Percentiles rank a stretch among this genome's conserved stretches.
Conservation (phyloP, 2,888 invertebrate genomes). For the Diplazon laetatorius region DNA sequence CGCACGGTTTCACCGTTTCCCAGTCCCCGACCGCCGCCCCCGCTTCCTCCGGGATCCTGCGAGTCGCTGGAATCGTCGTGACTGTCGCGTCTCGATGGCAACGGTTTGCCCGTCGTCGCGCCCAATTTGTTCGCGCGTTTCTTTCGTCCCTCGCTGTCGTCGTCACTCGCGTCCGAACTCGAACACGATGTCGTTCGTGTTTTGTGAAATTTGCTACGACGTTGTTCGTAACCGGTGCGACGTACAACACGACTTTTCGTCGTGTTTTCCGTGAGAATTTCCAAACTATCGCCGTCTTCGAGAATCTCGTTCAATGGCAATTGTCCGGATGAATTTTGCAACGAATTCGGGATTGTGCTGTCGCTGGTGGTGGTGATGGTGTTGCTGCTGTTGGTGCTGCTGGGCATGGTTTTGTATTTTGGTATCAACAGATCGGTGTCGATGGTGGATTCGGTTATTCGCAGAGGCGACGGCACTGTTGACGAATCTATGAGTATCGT, state of each 20-base stretch:
- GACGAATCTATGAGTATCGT: constrained; percentile 84
- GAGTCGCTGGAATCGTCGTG: constrained; percentile 94
- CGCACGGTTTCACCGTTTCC: constrained; percentile 72
- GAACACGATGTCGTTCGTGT: constrained; percentile 94
- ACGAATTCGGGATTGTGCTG: constrained; percentile 75
- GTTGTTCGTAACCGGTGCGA: constrained; percentile 83
- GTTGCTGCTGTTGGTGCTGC: constrained; percentile 83
- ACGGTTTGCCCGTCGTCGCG: constrained; percentile 86
- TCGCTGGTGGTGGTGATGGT: constrained; percentile 83
- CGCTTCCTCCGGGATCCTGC: constrained; percentile 87
- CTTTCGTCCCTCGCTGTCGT: constrained; percentile 92
- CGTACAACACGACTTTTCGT: constrained; percentile 73
- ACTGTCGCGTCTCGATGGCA: constrained; percentile 88
- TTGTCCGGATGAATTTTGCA: constrained; percentile 78
- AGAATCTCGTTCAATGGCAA: constrained; percentile 87
- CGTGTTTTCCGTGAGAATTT: constrained; percentile 61
- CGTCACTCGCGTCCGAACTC: constrained; percentile 96
- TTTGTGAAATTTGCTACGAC: constrained; percentile 88
- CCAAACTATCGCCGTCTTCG: constrained; percentile 85
- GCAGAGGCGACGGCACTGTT: constrained; percentile 84
- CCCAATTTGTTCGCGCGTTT: constrained; percentile 90
- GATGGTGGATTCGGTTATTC: constrained; percentile 77
- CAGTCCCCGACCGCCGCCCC: constrained; percentile 77
- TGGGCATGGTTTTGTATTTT: constrained; percentile 85
- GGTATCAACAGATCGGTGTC: constrained; percentile 78